Evolutionary conservation across 92 coral and sea anemone genomes (phyloP).

Genomic region (Blastomussa wellsi): DNA sequence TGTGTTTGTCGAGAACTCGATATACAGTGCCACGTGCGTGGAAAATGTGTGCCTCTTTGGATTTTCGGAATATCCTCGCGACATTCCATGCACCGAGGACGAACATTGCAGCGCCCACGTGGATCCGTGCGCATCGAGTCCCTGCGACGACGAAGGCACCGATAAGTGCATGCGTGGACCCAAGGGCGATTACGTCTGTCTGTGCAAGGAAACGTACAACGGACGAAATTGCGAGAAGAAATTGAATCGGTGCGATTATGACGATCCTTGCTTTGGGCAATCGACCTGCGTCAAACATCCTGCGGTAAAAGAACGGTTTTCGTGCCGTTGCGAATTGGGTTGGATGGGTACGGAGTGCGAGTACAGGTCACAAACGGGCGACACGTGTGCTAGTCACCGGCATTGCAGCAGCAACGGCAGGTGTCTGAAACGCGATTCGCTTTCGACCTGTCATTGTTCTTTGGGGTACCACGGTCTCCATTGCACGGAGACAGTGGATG

Average conservation of each 20-base stretch:
- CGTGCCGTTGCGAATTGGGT: background rate
- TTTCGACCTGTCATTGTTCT: background rate
- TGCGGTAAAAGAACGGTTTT: background rate
- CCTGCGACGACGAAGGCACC: constrained; percentile 8
- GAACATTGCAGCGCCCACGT: background rate
- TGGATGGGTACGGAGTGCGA: constrained; percentile 27
- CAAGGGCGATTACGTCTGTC: constrained; percentile 8
- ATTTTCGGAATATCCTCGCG: constrained; percentile 23
- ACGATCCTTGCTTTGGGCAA: constrained; percentile 2
- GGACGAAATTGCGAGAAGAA: background rate
- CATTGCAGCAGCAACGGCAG: background rate
- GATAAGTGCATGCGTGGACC: background rate
- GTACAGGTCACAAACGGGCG: constrained; percentile 9
- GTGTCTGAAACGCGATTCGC: background rate
- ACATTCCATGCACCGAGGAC: constrained; percentile 4
- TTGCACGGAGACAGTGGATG: background rate
- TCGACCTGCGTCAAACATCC: constrained; percentile 15
- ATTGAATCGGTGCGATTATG: constrained; percentile 9
- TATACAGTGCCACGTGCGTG: constrained; percentile 14
- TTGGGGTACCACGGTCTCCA: constrained; percentile 7
- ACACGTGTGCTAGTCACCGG: background rate
- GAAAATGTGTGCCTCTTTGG: constrained; percentile 11
- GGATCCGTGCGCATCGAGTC: constrained; percentile 24
- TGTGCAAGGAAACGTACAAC: background rate
- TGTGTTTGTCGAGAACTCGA: background rate